Base-by-base conservation (phyloP, 1,140 invertebrate species). In the Popillia japonica region DNA sequence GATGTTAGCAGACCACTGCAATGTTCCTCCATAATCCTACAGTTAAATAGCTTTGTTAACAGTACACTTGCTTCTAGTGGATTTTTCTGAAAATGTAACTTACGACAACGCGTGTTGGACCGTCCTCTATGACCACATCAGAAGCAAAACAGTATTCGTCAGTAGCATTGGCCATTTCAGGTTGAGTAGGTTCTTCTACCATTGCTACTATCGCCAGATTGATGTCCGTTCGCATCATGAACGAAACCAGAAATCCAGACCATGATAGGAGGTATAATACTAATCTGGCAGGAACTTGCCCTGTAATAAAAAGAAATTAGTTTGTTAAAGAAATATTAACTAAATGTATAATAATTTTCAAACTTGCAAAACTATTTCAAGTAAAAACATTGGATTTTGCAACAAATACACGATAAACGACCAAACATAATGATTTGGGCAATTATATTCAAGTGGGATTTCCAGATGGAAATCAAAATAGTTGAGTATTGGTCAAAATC, bases 191-290 rank as follows among this genome's bases (percentile, higher is more conserved):
- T 75, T 86, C 82, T 40, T 82, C 88, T 2, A 89, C 91, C 92
- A 93, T 93, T 0, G 91, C 92, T 8, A 93, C 91, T 78, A 94
- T 90, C 0, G 92, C 90, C 41, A 94, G 87, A 83, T 94, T 93
- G 80, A 94, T 94, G 84, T 94, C 92, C 78, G 90, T 93, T 55
- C 92, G 87, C 92, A 94, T 93, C 92, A 94, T 93, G 81, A 94
- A 94, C 2, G 92, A 93, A 0, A 93, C 92, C 23, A 93, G 87
- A 82, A 93, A 94, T 22, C 92, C 92, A 27, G 91, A 90, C 87
- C 93, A 94, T 61, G 92, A 94, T 59, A 94, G 85, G 78, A 93
- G 88, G 83, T 93, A 93, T 3, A 93, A 86, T 10, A 93, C 91
- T 34, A 92, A 86, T 41, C 92, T 88, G 23, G 92, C 92, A 76